A percentile compares a stretch with the other conserved stretches of the same genome.
These are phyloP conservation scores for Globia sparganii DNA, from an alignment of 2,888 invertebrate species.

Conservation along the genomic window DNA sequence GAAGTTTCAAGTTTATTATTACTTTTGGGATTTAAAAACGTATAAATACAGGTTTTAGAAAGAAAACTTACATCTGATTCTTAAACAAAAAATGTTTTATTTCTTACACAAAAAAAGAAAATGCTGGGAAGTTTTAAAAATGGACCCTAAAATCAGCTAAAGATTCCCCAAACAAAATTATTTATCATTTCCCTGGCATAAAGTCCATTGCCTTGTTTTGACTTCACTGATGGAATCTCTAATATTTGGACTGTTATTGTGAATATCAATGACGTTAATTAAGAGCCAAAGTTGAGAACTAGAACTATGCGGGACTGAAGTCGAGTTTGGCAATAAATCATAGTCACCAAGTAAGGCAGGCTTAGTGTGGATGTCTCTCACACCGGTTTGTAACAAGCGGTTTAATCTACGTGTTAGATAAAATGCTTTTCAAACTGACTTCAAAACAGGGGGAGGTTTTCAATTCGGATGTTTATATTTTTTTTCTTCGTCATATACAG, in stretches of 20 bases:
- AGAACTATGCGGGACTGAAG: slow-evolving; percentile 54
- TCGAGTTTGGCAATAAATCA: slow-evolving; percentile 64
- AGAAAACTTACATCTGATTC: too few species aligned
- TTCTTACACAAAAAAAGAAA: not conserved
- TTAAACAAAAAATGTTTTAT: not conserved
- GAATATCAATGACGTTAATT: slow-evolving; percentile 55
- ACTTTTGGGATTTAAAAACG: slow-evolving; percentile 14
- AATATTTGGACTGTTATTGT: slow-evolving; percentile 45
- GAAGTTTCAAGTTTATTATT: slow-evolving; percentile 18
- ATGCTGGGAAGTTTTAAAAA: not conserved
- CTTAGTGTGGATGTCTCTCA: slow-evolving; percentile 70
- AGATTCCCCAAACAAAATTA: not conserved
- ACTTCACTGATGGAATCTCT: slow-evolving; percentile 13
- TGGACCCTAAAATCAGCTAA: not conserved
- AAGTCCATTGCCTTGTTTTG: not conserved
- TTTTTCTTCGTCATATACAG: too few species aligned
- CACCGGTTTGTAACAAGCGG: slow-evolving; percentile 52
- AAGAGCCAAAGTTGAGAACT: slow-evolving; percentile 53
- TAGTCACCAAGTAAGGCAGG: slow-evolving; percentile 65
- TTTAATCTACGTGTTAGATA: not conserved
- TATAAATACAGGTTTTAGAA: not conserved
- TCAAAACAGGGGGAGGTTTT: too few species aligned
- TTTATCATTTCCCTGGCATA: not conserved
- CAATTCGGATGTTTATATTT: too few species aligned
- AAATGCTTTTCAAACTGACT: not conserved